These are phyloP conservation scores for Diphyllodes magnificus DNA, from an alignment of 2,113 vertebrate genomes.

Conservation along the genomic window DNA sequence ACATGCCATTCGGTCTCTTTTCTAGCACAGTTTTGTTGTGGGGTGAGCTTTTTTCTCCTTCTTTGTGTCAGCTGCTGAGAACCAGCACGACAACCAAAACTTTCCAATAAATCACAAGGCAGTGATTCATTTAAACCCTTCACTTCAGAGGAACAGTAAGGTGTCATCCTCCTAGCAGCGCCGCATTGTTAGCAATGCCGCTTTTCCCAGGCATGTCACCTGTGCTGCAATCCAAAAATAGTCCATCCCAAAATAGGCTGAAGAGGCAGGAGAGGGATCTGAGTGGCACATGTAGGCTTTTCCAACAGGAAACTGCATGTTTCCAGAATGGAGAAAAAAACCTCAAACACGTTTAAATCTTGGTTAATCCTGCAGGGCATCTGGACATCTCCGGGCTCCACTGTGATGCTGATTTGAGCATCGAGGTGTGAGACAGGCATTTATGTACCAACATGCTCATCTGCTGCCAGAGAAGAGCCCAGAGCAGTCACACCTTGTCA, in stretches of 20 bases:
- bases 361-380: background rate
- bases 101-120: background rate
- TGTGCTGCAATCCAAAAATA: constrained; percentile 34
- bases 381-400: background rate
- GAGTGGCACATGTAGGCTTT: background rate
- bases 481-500: background rate
- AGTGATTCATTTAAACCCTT: background rate
- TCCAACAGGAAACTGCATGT: background rate
- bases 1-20: background rate
- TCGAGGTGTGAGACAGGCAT: background rate
- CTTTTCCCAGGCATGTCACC: background rate
- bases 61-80: background rate
- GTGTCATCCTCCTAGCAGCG: background rate
- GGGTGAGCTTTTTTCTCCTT: background rate
- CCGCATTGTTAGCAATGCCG: background rate
- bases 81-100: background rate
- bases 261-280: background rate
- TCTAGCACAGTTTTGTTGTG: background rate
- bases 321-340: background rate
- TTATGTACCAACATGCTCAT: background rate
- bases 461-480: background rate
- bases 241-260: constrained; percentile 39
- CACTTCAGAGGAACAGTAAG: background rate
- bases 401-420: background rate
- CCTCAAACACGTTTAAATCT: background rate